Conservation (phyloP, 2,888 invertebrate species). For the Dicroscelio sp. region DNA sequence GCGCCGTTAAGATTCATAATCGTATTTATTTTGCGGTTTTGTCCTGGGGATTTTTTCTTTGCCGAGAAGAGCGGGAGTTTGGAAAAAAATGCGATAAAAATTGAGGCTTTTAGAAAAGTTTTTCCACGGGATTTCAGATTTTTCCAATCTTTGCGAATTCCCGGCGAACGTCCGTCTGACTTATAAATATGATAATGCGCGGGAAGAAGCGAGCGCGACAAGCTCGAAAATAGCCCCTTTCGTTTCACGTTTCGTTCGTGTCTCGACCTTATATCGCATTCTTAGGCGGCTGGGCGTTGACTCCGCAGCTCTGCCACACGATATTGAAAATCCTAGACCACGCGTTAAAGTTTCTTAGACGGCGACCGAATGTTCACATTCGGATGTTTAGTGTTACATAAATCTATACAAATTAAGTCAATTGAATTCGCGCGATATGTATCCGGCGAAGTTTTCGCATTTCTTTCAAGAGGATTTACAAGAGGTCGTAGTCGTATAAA, state of each 20-base stretch:
- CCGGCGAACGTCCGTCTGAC: constrained; percentile 83
- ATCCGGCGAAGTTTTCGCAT: constrained; percentile 36
- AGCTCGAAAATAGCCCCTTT: constrained; percentile 89
- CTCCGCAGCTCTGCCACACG: constrained; percentile 82
- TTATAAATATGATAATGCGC: constrained; percentile 91
- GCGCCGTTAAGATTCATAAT: constrained; percentile 60
- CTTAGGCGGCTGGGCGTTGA: constrained; percentile 86
- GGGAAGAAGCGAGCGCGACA: constrained; percentile 87
- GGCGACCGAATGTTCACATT: constrained; percentile 54
- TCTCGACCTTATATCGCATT: constrained; percentile 86
- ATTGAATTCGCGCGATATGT: constrained; percentile 56
- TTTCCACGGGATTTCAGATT: constrained; percentile 76
- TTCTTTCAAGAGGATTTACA: constrained; percentile 23
- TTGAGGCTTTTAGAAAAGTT: constrained; percentile 72
- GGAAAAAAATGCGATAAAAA: constrained; percentile 68
- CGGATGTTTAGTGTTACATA: constrained; percentile 61
- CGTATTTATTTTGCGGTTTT: constrained; percentile 48
- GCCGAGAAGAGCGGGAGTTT: constrained; percentile 7
- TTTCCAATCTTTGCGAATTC: constrained; percentile 80
- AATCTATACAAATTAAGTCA: constrained; percentile 69
- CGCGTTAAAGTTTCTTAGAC: constrained; percentile 87
- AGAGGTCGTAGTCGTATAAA: neutral
- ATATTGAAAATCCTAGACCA: constrained; percentile 90
- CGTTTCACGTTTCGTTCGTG: constrained; percentile 82
- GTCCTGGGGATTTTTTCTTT: too few relatives aligned